Evolutionary conservation across 2,113 vertebrate genomes (phyloP), one percentile per base, ranked within the genome.

Genomic region (Clarias gariepinus): DNA sequence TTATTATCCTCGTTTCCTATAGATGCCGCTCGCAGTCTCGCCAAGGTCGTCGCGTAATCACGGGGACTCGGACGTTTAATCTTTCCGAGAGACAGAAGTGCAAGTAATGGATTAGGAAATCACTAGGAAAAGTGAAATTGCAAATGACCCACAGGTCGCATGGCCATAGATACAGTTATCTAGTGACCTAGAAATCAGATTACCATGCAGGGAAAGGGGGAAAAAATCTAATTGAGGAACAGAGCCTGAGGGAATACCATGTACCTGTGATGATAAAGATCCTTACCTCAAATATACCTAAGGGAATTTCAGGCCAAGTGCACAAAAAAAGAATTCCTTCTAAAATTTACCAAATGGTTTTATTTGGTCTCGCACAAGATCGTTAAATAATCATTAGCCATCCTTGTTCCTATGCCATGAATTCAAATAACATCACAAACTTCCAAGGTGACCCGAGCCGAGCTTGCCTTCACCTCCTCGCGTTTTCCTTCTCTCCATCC

Each of bases 191-290:
- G 84, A 89, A 89, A 90, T 88, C 87, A 89, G 88, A 91, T 90
- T 89, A 84, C 73, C 81, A 80, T 88, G 79, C 89, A 86, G 88
- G 84, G 84, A 82, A 85, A 71, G 68, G 90, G 90, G 55, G 79
- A 73, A 84, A 85, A 91, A 86, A 90, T 90, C 84, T 82, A 90
- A 91, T 90, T 90, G 87, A 89, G 86, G 86, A 89, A 88, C 64
- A 85, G 78, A 83, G 66, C 88, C 58, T 41, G 74, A 85, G 86
- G 87, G 87, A 81, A 81, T 61, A 71, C 68, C 85, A 80, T 85
- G 81, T 78, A 89, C 71, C 78, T 83, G 82, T 78, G 86, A 63
- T 84, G 87, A 86, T 87, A 89, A 90, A 87, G 84, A 81, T 30
- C 47, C 64, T 74, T 82, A 81, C 85, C 82, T 61, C 81, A 82